Evolutionary conservation across 2,797 vertebrate species (phyloP).

Genomic region (Epinephelus malabaricus): DNA sequence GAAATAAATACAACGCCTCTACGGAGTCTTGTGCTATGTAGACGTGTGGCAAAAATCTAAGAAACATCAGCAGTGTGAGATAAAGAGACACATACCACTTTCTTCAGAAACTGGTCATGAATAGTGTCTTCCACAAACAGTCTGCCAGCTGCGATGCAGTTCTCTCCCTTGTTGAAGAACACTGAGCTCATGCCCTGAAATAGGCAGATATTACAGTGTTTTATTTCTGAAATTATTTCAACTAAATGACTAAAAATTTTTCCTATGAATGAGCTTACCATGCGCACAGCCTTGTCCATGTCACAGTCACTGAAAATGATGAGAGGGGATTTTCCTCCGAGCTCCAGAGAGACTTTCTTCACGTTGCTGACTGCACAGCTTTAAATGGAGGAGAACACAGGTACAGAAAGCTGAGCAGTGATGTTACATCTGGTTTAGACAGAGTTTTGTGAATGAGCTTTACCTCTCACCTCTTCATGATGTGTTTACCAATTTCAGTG

Average conservation of each 20-base stretch:
- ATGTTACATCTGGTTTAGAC: background rate
- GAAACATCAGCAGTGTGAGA: background rate
- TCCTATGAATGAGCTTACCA: conserved; percentile 78
- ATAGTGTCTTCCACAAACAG: conserved; percentile 91
- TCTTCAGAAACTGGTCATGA: conserved; percentile 89
- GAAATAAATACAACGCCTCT: background rate
- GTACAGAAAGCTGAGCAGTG: background rate
- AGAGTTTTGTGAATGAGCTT: background rate
- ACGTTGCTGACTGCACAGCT: conserved; percentile 92
- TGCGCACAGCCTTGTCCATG: conserved; percentile 91
- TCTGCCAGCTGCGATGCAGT: conserved; percentile 92
- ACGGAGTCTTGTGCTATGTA: background rate
- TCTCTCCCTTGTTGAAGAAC: conserved; percentile 95
- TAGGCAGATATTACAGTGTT: background rate
- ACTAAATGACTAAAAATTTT: background rate
- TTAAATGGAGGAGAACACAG: background rate
- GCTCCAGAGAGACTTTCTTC: conserved; percentile 93
- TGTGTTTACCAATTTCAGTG: conserved; percentile 92
- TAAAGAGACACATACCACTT: conserved; percentile 84
- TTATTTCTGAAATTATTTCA: background rate
- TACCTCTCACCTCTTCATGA: conserved; percentile 90
- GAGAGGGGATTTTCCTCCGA: conserved; percentile 93
- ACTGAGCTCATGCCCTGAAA: conserved; percentile 92
- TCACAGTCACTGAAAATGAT: conserved; percentile 93
- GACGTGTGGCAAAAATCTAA: too few species aligned